Conservation (phyloP, 2,113 vertebrate species). For the Neomonachus schauinslandi region DNA sequence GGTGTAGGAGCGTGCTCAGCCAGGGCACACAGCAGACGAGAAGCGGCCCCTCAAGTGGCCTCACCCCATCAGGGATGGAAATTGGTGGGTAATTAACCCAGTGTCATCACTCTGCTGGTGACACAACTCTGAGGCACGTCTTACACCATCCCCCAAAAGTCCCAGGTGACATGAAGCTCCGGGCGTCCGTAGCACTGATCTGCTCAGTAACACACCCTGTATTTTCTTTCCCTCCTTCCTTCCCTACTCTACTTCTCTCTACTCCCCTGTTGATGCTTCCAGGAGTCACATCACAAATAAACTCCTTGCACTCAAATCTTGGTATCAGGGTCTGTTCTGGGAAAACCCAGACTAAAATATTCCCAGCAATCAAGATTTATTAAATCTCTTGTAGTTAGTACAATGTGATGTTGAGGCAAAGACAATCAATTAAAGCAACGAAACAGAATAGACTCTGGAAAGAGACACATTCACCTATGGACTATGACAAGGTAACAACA, state of each 20-base stretch:
- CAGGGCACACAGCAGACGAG: background rate
- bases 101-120: background rate
- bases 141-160: background rate
- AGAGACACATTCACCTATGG: background rate
- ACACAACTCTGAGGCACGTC: background rate
- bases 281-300: background rate
- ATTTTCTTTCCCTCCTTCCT: constrained; percentile 6
- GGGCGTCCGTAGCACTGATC: background rate
- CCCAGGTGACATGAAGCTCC: background rate
- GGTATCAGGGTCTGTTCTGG: background rate
- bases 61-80: background rate
- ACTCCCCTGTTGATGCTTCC: background rate
- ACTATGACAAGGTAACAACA: background rate
- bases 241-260: background rate
- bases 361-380: background rate
- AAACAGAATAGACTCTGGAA: background rate
- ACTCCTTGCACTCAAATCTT: background rate
- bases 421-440: background rate
- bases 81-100: background rate
- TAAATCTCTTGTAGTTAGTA: background rate
- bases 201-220: background rate
- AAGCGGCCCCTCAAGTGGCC: background rate
- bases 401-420: background rate
- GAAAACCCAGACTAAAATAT: background rate
- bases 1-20: background rate